Conservation (phyloP, 2,797 vertebrate genomes). For the Chelmon rostratus region DNA sequence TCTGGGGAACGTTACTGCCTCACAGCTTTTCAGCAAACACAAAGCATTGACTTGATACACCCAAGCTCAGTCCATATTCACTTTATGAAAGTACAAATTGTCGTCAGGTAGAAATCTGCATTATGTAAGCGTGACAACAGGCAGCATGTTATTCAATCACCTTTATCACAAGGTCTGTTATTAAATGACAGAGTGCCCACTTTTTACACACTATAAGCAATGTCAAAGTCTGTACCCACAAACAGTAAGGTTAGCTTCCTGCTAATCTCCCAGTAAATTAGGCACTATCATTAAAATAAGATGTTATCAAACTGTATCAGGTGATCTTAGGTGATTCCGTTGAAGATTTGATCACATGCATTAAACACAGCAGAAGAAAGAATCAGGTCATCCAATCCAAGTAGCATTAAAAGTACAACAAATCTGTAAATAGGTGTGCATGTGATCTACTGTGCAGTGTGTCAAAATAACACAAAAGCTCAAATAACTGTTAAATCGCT, state of each 20-base stretch:
- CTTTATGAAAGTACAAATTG: not conserved
- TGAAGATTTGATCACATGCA: not conserved
- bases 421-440: not conserved
- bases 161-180: conserved; percentile 30
- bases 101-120: not conserved
- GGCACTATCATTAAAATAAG: conserved; percentile 7
- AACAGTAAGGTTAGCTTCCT: not conserved
- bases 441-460: not conserved
- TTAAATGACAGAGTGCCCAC: not conserved
- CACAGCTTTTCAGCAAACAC: conserved; percentile 35
- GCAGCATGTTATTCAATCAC: not conserved
- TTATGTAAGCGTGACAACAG: not conserved
- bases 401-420: not conserved
- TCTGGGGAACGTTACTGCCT: conserved; percentile 21
- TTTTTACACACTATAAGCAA: conserved; percentile 38
- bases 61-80: not conserved
- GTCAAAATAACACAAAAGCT: not conserved
- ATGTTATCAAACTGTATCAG: not conserved
- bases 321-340: not conserved
- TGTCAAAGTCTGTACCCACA: conserved; percentile 20
- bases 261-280: conserved; percentile 16
- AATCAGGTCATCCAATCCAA: not conserved
- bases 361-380: not conserved
- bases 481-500: not conserved
- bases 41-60: conserved; percentile 19